Conservation (phyloP, 2,888 invertebrate species). For the Nemotelus nigrinus region DNA sequence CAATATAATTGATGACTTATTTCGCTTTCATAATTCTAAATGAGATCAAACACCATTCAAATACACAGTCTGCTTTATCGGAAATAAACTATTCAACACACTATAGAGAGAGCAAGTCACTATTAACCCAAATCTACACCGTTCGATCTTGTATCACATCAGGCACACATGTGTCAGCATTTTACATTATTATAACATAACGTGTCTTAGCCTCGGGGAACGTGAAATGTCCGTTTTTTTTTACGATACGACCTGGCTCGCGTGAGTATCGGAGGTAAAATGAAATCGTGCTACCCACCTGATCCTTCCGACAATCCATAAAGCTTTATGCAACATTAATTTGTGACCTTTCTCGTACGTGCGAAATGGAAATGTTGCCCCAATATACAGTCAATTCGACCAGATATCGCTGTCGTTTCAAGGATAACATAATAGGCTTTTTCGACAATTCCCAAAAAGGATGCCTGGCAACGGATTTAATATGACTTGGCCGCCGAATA, state of each 20-base stretch:
- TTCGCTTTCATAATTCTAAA: too few species aligned
- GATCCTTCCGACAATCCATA: slow-evolving; percentile 38
- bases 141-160: slow-evolving; percentile 32
- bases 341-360: slow-evolving; percentile 39
- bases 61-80: too few species aligned
- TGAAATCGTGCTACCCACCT: slow-evolving; percentile 39
- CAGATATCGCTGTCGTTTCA: slow-evolving; percentile 22
- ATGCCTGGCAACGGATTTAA: slow-evolving; percentile 17
- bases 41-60: too few species aligned
- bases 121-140: slow-evolving; percentile 31
- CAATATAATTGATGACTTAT: too few species aligned
- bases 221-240: slow-evolving; percentile 20
- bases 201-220: neutral
- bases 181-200: slow-evolving; percentile 38
- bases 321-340: slow-evolving; percentile 45
- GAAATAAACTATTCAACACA: too few species aligned
- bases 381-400: slow-evolving; percentile 35
- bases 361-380: slow-evolving; percentile 33
- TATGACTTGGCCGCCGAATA: neutral
- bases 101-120: slow-evolving; percentile 15
- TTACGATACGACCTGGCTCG: neutral
- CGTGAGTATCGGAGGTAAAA: slow-evolving; percentile 6
- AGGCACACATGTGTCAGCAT: slow-evolving; percentile 34
- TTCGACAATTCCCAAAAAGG: neutral
- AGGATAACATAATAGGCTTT: slow-evolving; percentile 24